Base-by-base conservation (phyloP, 2,888 invertebrate species). In the Nomada flava region DNA sequence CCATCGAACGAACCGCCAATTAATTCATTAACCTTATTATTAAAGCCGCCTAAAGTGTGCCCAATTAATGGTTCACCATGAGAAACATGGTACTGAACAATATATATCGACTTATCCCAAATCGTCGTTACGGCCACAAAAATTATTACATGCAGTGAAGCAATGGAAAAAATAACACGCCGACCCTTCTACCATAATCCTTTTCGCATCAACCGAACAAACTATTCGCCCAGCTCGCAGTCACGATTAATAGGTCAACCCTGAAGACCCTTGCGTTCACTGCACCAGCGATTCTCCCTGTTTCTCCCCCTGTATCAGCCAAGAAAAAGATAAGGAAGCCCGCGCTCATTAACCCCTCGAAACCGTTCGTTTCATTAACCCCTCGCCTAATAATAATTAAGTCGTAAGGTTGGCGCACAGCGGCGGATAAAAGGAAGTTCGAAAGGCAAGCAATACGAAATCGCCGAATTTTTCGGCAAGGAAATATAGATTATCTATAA, bases 231-330 rank as follows among this genome's bases (percentile, higher is more conserved):
- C 53, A 26, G n/a, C 20, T 11, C 18, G 18, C 71, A 26, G 50
- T 23, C 47, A 71, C 71, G 78, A 88, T 88, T 85, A 76, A 82
- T 71, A 81, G 75, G 73, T 76, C 83, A 81, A 69, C 72, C 59
- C 71, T 62, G 63, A 81, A 85, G 83, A 83, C 80, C 86, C 82
- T 82, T 72, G 63, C 52, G 69, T 79, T 80, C 76, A 68, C 42
- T 47, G 79, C 67, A 59, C 53, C 71, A 80, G 78, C 72, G 75
- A 78, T 80, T 86, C 78, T 52, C 77, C 76, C 69, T 57, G 65
- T 47, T 73, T 53, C 20, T 26, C 53, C 7, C 53, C 0, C 60
- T 36, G 62, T 26, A 70, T 47, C 2, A 10, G 57, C 52, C 53
- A 53, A 76, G 36, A 70, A 42, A 47, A 47, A 47, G 47, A 47